A percentile compares a stretch with the other conserved stretches of the same genome.
phyloP scores from a whole-genome alignment of 1,140 invertebrate genomes.

The Halesus radiatus region DNA sequence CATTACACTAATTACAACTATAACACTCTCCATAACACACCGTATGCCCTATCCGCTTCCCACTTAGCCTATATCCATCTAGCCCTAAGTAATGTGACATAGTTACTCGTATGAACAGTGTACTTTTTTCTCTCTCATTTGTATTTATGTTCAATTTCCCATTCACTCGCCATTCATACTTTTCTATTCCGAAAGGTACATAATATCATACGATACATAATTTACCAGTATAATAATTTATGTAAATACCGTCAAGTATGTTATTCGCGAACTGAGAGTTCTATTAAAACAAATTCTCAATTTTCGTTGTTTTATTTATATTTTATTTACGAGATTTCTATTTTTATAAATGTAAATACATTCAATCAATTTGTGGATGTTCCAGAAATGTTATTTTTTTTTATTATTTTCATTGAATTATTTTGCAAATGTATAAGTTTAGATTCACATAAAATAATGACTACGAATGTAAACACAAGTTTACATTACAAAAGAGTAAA shows the following conservation, averaged over 20 bases:
- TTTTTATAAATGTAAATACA: neutral
- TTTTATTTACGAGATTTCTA: conserved; percentile 5
- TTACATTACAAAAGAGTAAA: neutral
- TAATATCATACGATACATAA: conserved; percentile 13
- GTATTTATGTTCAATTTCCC: conserved; percentile 8
- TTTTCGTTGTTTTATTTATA: conserved; percentile 36
- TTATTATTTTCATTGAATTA: too few species aligned
- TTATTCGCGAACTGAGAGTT: conserved; percentile 13
- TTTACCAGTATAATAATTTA: conserved; percentile 11
- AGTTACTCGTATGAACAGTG: conserved; percentile 10
- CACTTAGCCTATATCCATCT: conserved; percentile 23
- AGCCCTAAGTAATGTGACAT: conserved; percentile 33
- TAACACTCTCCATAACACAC: conserved; percentile 13
- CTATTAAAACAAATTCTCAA: conserved; percentile 13
- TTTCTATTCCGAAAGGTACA: conserved; percentile 13
- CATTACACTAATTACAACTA: conserved; percentile 3
- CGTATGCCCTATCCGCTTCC: neutral
- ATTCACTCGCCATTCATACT: neutral
- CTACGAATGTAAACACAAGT: conserved; percentile 1
- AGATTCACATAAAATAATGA: conserved; percentile 16
- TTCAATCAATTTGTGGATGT: neutral
- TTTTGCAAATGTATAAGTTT: too few species aligned
- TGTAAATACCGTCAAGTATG: neutral
- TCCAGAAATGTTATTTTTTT: neutral
- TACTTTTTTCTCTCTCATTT: conserved; percentile 31